Percentiles rank a stretch among this genome's conserved stretches.
Conservation (phyloP, 2,113 vertebrate genomes). For the Sceloporus undulatus region DNA sequence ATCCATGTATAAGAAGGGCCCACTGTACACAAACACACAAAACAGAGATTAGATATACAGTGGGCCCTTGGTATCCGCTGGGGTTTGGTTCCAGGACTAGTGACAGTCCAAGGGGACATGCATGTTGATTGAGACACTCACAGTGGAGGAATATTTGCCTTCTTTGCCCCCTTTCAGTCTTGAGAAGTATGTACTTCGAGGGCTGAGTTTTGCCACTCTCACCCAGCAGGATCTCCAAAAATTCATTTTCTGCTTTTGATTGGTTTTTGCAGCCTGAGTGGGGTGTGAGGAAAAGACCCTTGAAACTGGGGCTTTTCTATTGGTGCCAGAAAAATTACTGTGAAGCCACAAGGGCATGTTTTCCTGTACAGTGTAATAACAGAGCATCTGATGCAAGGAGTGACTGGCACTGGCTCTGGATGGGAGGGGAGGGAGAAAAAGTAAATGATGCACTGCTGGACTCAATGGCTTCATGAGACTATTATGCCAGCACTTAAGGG, state of each 20-base stretch:
- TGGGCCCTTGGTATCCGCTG: too few relatives aligned
- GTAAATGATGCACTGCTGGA: neutral
- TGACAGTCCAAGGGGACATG: too few relatives aligned
- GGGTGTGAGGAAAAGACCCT: neutral
- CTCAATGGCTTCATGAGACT: fast-evolving
- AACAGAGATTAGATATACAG: too few relatives aligned
- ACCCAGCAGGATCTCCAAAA: fast-evolving
- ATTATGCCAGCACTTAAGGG: neutral
- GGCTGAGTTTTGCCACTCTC: neutral
- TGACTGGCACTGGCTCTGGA: neutral
- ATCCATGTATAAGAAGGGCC: too few relatives aligned
- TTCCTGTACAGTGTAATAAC: neutral
- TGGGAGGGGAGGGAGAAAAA: neutral
- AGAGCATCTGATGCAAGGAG: neutral
- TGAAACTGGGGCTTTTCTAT: neutral
- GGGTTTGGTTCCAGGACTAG: too few relatives aligned
- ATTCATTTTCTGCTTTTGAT: neutral
- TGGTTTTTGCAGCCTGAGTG: neutral
- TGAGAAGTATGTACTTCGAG: neutral
- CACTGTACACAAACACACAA: too few relatives aligned
- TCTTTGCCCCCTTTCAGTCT: too few relatives aligned
- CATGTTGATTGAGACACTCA: too few relatives aligned
- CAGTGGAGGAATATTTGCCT: neutral
- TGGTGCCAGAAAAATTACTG: neutral
- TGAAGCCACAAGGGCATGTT: neutral